Evolutionary conservation across 2,888 invertebrate species (phyloP).

Genomic region (Syritta pipiens): DNA sequence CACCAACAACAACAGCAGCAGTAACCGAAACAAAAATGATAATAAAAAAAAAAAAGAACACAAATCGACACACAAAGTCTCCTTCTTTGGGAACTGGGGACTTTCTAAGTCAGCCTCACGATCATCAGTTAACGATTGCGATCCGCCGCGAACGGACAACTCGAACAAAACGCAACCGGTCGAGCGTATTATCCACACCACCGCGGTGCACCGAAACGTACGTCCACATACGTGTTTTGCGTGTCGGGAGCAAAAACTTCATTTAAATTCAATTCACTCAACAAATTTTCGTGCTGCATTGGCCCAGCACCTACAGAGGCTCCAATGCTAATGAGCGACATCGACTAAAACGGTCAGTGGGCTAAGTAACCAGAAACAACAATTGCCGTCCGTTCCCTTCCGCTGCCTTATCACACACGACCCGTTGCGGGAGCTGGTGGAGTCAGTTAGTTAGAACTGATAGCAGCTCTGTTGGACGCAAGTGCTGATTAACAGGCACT

Average conservation of each 20-base stretch:
- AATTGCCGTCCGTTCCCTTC: background rate
- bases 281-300: background rate
- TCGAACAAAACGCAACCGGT: constrained; percentile 1
- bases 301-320: background rate
- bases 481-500: constrained; percentile 31
- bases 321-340: constrained; percentile 1
- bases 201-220: too few relatives aligned
- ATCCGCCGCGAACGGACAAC: constrained; percentile 49
- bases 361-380: background rate
- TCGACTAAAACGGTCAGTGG: constrained; percentile 21
- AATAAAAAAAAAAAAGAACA: constrained; percentile 9
- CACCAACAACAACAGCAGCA: too few relatives aligned
- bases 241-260: constrained; percentile 11
- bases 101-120: constrained; percentile 52
- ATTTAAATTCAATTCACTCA: constrained; percentile 33
- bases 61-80: constrained; percentile 18
- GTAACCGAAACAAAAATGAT: background rate
- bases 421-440: constrained; percentile 11
- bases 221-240: too few relatives aligned
- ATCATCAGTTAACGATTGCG: constrained; percentile 49
- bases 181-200: background rate
- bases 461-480: constrained; percentile 2
- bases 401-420: constrained; percentile 32
- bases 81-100: constrained; percentile 37
- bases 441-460: constrained; percentile 7